phyloP scores from a whole-genome alignment of 2,797 vertebrate species.

The Gadopsis bispinosus region DNA sequence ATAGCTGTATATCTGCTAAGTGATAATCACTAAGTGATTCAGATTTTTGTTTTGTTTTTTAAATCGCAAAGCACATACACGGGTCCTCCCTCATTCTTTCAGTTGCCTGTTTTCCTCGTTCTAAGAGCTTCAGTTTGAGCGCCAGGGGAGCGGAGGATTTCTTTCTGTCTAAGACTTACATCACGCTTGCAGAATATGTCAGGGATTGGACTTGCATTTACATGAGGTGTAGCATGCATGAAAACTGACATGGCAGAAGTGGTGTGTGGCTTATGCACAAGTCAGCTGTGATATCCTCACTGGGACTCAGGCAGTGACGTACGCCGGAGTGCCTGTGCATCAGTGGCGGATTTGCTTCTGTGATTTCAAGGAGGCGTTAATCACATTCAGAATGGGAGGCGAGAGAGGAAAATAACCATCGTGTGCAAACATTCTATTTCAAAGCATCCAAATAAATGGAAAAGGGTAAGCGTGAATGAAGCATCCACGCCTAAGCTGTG shows the following conservation, averaged over 20 bases:
- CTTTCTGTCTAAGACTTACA: constrained; percentile 72
- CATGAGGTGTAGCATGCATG: constrained; percentile 37
- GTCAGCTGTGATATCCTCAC: constrained; percentile 39
- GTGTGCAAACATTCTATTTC: background rate
- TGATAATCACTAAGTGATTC: constrained; percentile 23
- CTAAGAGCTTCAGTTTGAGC: constrained; percentile 33
- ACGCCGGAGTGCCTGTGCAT: constrained; percentile 21
- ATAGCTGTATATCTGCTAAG: constrained; percentile 1
- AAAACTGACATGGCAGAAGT: constrained; percentile 59
- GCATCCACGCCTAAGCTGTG: background rate
- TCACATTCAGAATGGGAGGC: background rate
- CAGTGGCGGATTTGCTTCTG: constrained; percentile 31
- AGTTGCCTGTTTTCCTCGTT: constrained; percentile 50
- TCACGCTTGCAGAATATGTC: constrained; percentile 75
- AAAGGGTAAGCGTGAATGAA: constrained; percentile 13
- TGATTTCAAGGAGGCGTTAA: constrained; percentile 27
- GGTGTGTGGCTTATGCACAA: constrained; percentile 26
- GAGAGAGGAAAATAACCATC: background rate
- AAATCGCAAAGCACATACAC: constrained; percentile 15
- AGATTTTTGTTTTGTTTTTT: constrained; percentile 7
- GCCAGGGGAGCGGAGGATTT: constrained; percentile 55
- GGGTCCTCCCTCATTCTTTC: constrained; percentile 29
- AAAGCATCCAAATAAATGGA: background rate
- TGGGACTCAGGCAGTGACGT: constrained; percentile 33
- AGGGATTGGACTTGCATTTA: constrained; percentile 56